Evolutionary conservation across 2,113 vertebrate species (phyloP).

Genomic region (Rallus limicola): DNA sequence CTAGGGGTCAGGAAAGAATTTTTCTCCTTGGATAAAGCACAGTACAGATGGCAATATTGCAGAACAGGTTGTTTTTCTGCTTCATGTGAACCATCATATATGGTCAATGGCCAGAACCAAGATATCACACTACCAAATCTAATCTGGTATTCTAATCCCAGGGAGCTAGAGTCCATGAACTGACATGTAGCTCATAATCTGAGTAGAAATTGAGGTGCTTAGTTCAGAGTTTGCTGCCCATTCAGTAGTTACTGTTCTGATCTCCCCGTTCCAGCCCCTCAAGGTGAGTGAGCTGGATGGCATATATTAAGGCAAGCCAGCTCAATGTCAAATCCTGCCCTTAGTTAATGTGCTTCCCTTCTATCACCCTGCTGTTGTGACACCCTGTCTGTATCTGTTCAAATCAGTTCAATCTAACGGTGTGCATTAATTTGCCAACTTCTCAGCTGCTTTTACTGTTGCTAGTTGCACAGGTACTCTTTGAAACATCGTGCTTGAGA

Average conservation of each 20-base stretch:
- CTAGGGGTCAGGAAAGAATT: not conserved
- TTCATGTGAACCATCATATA: not conserved
- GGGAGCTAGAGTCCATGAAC: not conserved
- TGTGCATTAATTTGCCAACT: not conserved
- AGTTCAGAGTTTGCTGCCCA: not conserved
- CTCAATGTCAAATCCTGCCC: not conserved
- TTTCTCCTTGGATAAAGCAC: not conserved
- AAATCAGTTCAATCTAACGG: not conserved
- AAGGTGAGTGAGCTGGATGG: not conserved
- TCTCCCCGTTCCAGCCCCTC: not conserved
- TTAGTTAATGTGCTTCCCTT: not conserved
- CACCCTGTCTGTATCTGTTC: not conserved
- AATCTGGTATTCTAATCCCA: not conserved
- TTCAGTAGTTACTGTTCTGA: not conserved
- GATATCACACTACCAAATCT: not conserved
- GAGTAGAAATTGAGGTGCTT: not conserved
- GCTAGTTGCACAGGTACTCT: not conserved
- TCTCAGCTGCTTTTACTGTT: not conserved
- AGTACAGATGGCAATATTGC: not conserved
- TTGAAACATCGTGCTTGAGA: not conserved
- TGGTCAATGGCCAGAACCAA: not conserved
- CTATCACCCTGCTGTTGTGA: not conserved
- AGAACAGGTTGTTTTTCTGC: not conserved
- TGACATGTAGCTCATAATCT: not conserved
- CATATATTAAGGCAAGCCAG: not conserved